A percentile compares a stretch with the other conserved stretches of the same genome.
Conservation (phyloP, 2,113 vertebrate genomes). For the Prietella phreatophila region DNA sequence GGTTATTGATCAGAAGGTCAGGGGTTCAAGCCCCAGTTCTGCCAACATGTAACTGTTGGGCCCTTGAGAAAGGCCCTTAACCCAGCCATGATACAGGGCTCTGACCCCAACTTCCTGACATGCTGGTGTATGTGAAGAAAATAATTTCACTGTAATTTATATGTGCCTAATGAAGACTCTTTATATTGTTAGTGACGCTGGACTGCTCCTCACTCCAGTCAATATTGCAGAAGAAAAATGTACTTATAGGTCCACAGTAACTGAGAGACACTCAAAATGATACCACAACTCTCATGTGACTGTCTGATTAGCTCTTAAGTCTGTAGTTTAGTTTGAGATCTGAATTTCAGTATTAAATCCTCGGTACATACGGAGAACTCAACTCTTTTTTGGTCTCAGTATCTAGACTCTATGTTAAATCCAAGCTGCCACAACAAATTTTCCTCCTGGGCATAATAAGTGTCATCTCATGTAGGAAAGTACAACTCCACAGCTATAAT, state of each 20-base stretch:
- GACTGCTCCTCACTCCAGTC: neutral
- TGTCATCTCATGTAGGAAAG: conserved; percentile 6
- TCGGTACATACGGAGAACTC: neutral
- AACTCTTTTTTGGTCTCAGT: neutral
- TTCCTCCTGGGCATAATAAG: conserved; percentile 3
- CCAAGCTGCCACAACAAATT: conserved; percentile 2
- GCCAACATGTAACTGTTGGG: no score
- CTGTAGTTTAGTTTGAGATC: neutral
- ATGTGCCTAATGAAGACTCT: no score
- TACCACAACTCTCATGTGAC: neutral
- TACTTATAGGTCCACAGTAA: neutral
- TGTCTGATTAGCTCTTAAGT: neutral
- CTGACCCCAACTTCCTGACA: no score
- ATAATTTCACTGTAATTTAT: no score
- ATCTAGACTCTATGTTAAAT: conserved; percentile 13
- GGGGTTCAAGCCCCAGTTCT: no score
- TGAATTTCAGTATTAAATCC: neutral
- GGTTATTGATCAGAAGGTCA: no score
- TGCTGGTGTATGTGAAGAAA: no score
- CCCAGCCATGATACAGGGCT: no score
- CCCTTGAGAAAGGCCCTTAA: no score
- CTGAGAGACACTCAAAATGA: neutral
- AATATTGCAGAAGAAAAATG: neutral
- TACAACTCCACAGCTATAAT: conserved; percentile 12
- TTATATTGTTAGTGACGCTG: neutral